Percentiles rank a stretch among this genome's conserved stretches.
Evolutionary conservation across 1,140 invertebrate genomes (phyloP).

Genomic region (Acromyrmex echinatior): DNA sequence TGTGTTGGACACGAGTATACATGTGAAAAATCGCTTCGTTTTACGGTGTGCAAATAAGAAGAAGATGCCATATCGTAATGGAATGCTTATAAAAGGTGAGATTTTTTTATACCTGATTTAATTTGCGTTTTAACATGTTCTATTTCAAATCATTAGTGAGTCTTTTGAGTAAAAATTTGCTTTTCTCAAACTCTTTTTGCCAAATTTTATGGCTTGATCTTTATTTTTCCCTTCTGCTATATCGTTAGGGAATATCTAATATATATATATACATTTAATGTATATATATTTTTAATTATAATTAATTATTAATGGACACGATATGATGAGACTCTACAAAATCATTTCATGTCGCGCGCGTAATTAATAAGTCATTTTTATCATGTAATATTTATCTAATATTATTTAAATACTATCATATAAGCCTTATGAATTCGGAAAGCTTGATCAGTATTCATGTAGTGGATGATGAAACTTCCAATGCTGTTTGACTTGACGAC

Average conservation of each 20-base stretch:
- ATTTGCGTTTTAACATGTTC: constrained; percentile 57
- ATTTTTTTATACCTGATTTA: constrained; percentile 48
- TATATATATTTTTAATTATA: constrained; percentile 11
- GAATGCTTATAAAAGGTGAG: constrained; percentile 70
- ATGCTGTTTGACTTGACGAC: constrained; percentile 61
- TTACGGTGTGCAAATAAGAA: constrained; percentile 36
- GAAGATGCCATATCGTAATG: constrained; percentile 46
- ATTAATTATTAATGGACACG: constrained; percentile 15
- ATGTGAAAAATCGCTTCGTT: constrained; percentile 11
- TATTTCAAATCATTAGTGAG: constrained; percentile 52
- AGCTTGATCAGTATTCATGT: constrained; percentile 41
- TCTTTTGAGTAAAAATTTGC: constrained; percentile 69
- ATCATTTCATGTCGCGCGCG: background rate
- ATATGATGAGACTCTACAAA: constrained; percentile 1
- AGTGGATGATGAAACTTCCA: constrained; percentile 33
- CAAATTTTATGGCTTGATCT: constrained; percentile 71
- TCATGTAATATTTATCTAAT: background rate
- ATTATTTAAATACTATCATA: background rate
- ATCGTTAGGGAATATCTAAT: constrained; percentile 54
- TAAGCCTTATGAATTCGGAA: constrained; percentile 50
- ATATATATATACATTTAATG: constrained; percentile 15
- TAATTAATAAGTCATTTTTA: constrained; percentile 22
- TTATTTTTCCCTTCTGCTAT: constrained; percentile 62
- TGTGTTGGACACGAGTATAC: background rate
- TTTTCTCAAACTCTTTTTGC: constrained; percentile 67